Conservation (phyloP, 2,797 vertebrate genomes). For the Hypotaenidia okinawae region DNA sequence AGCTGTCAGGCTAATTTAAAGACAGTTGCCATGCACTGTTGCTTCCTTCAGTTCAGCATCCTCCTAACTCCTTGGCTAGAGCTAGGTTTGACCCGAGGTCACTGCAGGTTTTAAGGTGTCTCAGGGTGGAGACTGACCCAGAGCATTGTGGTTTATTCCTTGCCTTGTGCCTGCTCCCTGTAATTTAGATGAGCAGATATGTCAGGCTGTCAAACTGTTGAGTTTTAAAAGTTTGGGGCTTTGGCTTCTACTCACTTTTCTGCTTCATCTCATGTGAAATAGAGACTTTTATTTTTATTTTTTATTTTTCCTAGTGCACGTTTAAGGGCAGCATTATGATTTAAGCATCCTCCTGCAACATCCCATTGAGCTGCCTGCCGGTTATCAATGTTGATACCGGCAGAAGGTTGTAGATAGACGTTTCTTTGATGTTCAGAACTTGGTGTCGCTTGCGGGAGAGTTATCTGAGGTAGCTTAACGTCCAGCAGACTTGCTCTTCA, state of each 20-base stretch:
- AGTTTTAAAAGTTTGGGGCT: background rate
- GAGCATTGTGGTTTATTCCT: background rate
- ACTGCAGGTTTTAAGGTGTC: background rate
- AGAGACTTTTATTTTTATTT: background rate
- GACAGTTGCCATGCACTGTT: background rate
- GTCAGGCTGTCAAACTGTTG: background rate
- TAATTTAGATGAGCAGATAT: background rate
- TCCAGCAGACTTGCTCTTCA: background rate
- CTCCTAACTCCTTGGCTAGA: background rate
- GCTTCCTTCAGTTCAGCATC: too few relatives aligned
- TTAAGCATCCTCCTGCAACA: background rate
- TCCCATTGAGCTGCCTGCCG: rapidly evolving
- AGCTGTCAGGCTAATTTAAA: background rate
- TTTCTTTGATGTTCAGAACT: background rate
- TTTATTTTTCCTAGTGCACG: background rate
- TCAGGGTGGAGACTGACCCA: background rate
- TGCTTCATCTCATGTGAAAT: background rate
- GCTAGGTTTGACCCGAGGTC: background rate
- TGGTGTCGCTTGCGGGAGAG: background rate
- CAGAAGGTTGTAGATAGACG: too few relatives aligned
- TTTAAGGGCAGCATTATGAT: background rate
- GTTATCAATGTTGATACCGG: background rate
- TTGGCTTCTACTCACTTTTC: background rate
- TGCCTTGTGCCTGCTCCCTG: background rate
- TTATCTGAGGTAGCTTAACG: background rate